A percentile compares a stretch with the other conserved stretches of the same genome.
phyloP scores from a whole-genome alignment of 2,888 invertebrate species.

The Coelogynopora nodosa region DNA sequence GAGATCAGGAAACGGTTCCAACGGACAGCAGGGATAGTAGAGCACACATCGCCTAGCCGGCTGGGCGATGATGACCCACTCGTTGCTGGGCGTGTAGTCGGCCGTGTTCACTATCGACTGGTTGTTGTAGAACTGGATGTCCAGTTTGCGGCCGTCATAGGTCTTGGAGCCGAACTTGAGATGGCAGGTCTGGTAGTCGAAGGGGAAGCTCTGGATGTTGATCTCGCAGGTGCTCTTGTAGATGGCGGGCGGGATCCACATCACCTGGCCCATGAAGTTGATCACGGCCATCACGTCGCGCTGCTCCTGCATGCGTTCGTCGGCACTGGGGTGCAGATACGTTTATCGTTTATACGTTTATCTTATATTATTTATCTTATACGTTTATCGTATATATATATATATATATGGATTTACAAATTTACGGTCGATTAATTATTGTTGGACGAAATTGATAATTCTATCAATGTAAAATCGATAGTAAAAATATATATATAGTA shows the following conservation, averaged over 20 bases:
- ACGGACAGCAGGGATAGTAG: constrained; percentile 65
- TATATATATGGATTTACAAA: no score
- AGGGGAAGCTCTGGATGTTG: constrained; percentile 60
- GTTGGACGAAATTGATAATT: no score
- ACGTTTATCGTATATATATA: no score
- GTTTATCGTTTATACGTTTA: no score
- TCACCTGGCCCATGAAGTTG: constrained; percentile 52
- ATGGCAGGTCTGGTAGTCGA: constrained; percentile 59
- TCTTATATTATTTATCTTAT: no score
- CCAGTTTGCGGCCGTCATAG: constrained; percentile 45
- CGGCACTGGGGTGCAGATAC: no score
- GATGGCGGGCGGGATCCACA: constrained; percentile 57
- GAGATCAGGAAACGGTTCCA: constrained; percentile 62
- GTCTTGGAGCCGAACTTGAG: constrained; percentile 58
- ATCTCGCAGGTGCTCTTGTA: no score
- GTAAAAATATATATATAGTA: no score
- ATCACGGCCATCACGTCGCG: constrained; percentile 59
- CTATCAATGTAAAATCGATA: no score
- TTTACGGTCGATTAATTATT: no score
- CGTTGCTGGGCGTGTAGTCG: constrained; percentile 59
- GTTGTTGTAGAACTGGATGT: constrained; percentile 46
- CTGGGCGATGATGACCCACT: constrained; percentile 57
- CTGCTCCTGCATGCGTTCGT: constrained; percentile 58
- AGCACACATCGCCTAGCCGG: constrained; percentile 55
- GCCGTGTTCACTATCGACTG: constrained; percentile 46